Evolutionary conservation across 2,797 vertebrate genomes (phyloP).

Genomic region (Lacerta bilineata): DNA sequence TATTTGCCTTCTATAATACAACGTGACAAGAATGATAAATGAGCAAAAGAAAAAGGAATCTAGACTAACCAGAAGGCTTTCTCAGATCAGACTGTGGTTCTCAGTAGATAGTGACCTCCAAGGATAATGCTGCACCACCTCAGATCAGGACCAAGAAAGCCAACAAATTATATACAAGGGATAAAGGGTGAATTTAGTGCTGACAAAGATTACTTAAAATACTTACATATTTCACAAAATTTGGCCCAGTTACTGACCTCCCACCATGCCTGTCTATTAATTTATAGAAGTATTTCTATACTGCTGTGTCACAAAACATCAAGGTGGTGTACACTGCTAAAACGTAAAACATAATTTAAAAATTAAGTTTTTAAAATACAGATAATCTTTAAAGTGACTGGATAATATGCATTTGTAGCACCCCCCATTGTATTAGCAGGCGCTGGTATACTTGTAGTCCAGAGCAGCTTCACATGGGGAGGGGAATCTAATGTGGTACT

Average conservation of each 20-base stretch:
- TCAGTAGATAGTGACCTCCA: background rate
- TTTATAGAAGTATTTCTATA: no score
- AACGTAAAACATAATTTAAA: no score
- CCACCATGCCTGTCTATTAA: background rate
- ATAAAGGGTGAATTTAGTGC: background rate
- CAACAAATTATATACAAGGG: background rate
- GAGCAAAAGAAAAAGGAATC: constrained; percentile 44
- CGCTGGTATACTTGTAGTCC: background rate
- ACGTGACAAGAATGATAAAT: constrained; percentile 14
- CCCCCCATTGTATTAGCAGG: background rate
- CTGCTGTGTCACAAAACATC: no score
- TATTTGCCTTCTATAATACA: background rate
- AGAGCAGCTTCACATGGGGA: background rate
- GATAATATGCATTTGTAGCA: no score
- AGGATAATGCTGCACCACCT: background rate
- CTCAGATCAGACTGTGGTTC: fast-evolving
- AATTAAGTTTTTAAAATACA: no score
- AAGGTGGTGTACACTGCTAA: no score
- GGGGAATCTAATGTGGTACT: background rate
- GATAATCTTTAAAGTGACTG: no score
- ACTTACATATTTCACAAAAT: background rate
- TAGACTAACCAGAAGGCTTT: background rate
- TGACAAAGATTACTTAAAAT: background rate
- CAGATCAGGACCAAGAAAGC: background rate
- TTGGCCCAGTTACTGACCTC: background rate